Percentiles rank a stretch among this genome's conserved stretches.
phyloP scores from a whole-genome alignment of 2,113 vertebrate species.

The Strix uralensis region DNA sequence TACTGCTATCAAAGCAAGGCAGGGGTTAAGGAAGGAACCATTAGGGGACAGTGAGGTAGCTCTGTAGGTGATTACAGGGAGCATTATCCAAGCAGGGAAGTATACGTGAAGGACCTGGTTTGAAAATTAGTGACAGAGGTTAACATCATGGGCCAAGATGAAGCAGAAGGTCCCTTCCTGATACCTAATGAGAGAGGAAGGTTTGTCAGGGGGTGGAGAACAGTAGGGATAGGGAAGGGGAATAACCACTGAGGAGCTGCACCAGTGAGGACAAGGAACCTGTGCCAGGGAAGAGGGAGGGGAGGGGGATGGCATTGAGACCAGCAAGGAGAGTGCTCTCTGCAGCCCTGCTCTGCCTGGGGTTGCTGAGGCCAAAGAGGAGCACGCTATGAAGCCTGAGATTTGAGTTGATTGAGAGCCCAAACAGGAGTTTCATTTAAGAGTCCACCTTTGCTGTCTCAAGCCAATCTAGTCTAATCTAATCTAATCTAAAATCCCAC shows the following conservation, averaged over 20 bases:
- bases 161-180: background rate
- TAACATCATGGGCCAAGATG: background rate
- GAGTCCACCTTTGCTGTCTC: background rate
- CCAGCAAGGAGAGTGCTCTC: background rate
- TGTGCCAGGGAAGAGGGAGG: background rate
- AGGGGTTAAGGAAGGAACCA: background rate
- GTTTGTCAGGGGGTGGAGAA: background rate
- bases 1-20: background rate
- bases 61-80: background rate
- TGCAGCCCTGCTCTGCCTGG: background rate
- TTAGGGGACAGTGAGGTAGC: background rate
- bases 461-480: background rate
- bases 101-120: background rate
- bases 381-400: background rate
- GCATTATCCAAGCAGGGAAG: background rate
- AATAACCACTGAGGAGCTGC: background rate
- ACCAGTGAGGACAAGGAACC: background rate
- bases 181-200: background rate
- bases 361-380: background rate
- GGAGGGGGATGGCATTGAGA: background rate
- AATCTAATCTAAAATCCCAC: background rate
- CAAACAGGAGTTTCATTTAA: background rate
- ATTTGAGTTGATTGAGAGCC: background rate
- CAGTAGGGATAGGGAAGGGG: background rate
- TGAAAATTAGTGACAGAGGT: background rate